These are phyloP conservation scores for Micronycteris hirsuta DNA, from an alignment of 2,113 vertebrate genomes.

Conservation along the genomic window DNA sequence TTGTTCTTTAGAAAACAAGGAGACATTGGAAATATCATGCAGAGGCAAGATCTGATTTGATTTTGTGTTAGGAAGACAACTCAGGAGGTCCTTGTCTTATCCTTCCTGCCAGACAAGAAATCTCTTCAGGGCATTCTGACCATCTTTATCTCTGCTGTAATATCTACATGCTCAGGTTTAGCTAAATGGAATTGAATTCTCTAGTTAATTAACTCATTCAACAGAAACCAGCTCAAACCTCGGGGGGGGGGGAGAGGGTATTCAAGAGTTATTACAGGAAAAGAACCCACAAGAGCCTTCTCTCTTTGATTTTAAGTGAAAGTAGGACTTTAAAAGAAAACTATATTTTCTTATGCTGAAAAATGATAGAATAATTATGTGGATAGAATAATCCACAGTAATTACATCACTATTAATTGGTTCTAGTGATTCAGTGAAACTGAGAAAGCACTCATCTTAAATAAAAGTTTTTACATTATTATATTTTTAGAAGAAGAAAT, in stretches of 20 bases:
- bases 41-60: neutral
- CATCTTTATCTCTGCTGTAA: neutral
- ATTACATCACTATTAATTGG: neutral
- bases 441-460: slow-evolving; percentile 21
- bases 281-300: neutral
- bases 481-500: slow-evolving; percentile 13
- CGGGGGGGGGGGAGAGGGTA: neutral
- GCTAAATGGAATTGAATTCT: neutral
- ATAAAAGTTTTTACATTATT: neutral
- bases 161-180: neutral
- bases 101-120: neutral
- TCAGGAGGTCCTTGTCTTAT: neutral
- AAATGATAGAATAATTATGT: neutral
- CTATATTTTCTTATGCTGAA: neutral
- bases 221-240: neutral
- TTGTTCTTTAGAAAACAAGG: neutral
- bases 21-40: neutral
- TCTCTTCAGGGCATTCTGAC: neutral
- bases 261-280: neutral
- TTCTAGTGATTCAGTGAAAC: neutral
- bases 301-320: neutral
- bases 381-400: neutral
- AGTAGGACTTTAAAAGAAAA: neutral
- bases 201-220: neutral
- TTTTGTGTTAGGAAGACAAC: neutral